Evolutionary conservation across 2,888 invertebrate species (phyloP).

Genomic region (Phytoseiulus persimilis): DNA sequence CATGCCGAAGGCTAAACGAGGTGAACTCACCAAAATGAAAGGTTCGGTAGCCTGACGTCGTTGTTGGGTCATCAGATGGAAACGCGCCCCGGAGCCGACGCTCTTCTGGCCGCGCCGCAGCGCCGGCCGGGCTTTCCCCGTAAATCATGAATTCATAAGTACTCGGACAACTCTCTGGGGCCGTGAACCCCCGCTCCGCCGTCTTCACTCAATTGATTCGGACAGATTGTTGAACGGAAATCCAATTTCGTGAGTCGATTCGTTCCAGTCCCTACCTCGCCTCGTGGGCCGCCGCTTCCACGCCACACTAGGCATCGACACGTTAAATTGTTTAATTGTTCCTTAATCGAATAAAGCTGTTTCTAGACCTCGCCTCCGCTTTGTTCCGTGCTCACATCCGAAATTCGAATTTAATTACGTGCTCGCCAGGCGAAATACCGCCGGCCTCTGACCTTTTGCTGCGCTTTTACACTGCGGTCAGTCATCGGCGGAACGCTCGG

Average conservation of each 20-base stretch:
- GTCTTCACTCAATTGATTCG: background rate
- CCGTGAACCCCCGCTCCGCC: background rate
- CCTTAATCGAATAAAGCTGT: background rate
- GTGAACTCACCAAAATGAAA: no score
- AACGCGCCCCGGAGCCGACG: no score
- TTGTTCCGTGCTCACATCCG: background rate
- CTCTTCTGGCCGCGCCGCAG: no score
- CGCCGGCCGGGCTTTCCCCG: no score
- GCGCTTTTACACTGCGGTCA: background rate
- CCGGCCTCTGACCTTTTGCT: background rate
- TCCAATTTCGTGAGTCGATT: background rate
- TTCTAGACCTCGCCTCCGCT: background rate
- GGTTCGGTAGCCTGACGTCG: no score
- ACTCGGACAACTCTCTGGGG: background rate
- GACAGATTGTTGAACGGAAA: background rate
- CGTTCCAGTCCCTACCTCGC: background rate
- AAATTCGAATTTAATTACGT: background rate
- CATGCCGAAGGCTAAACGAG: no score
- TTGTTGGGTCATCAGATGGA: no score
- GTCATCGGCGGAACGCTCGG: background rate
- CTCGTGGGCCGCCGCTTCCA: background rate
- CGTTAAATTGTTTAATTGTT: background rate
- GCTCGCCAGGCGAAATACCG: background rate
- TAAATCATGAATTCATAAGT: background rate
- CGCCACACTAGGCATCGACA: background rate